Conservation (phyloP, 2,113 vertebrate genomes). For the Peromyscus leucopus region DNA sequence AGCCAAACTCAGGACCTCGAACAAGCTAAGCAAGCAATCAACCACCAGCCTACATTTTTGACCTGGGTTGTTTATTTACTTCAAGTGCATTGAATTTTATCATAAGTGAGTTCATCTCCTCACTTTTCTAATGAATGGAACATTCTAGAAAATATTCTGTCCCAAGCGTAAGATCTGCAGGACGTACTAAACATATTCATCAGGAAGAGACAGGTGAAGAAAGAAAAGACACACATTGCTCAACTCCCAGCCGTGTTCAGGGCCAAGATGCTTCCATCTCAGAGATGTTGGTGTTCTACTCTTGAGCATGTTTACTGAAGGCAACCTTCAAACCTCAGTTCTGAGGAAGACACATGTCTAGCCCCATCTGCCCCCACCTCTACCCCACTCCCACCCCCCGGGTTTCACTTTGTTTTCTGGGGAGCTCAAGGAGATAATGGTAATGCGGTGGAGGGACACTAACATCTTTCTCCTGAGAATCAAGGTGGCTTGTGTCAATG, state of each 20-base stretch:
- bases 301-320: not conserved
- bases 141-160: slow-evolving; percentile 47
- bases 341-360: not conserved
- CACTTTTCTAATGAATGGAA: not conserved
- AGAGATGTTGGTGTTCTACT: not conserved
- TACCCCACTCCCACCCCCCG: not conserved
- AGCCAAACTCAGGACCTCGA: not conserved
- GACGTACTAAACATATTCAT: not conserved
- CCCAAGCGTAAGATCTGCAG: not conserved
- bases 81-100: slow-evolving; percentile 32
- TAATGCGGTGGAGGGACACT: too few relatives aligned
- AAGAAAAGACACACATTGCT: not conserved
- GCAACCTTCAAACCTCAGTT: not conserved
- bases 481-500: rapidly evolving
- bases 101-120: not conserved
- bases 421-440: not conserved
- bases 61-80: not conserved
- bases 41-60: too few relatives aligned
- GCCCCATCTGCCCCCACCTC: too few relatives aligned
- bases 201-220: not conserved
- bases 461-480: not conserved
- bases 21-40: not conserved
- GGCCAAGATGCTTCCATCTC: not conserved
- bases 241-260: not conserved
- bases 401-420: not conserved